phyloP scores from a whole-genome alignment of 2,113 vertebrate genomes.

The Monarcha castaneiventris region DNA sequence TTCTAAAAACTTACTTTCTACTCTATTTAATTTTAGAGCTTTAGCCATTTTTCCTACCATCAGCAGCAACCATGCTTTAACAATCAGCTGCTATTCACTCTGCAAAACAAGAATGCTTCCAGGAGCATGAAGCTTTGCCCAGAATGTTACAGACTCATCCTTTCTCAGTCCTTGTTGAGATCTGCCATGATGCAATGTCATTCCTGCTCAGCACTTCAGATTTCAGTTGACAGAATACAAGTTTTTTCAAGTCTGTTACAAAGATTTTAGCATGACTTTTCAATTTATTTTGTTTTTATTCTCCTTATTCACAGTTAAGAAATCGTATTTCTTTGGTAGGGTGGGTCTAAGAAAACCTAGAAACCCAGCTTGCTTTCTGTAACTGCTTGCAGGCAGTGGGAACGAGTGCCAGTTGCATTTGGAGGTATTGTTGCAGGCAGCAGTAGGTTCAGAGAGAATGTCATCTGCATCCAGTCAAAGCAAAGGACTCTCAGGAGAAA shows the following conservation, averaged over 20 bases:
- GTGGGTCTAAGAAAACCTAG: neutral
- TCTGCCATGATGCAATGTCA: neutral
- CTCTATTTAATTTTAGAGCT: neutral
- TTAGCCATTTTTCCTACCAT: conserved; percentile 11
- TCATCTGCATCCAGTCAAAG: neutral
- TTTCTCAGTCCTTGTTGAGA: neutral
- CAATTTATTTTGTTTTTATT: neutral
- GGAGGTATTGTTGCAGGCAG: conserved; percentile 14
- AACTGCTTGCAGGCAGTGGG: neutral
- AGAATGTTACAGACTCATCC: neutral
- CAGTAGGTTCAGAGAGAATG: neutral
- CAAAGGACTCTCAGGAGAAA: neutral
- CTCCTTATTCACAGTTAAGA: neutral
- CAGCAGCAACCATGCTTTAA: conserved; percentile 4
- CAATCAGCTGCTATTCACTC: conserved; percentile 8
- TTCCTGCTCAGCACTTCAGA: neutral
- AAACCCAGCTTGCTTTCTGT: neutral
- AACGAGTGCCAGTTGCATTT: neutral
- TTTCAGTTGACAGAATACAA: neutral
- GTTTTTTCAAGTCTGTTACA: neutral
- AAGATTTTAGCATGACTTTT: neutral
- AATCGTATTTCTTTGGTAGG: neutral
- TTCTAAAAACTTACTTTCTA: conserved; percentile 3
- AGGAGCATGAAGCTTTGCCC: neutral
- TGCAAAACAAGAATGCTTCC: conserved; percentile 29